phyloP scores from a whole-genome alignment of 2,888 invertebrate genomes.

The Drosophila borborema region DNA sequence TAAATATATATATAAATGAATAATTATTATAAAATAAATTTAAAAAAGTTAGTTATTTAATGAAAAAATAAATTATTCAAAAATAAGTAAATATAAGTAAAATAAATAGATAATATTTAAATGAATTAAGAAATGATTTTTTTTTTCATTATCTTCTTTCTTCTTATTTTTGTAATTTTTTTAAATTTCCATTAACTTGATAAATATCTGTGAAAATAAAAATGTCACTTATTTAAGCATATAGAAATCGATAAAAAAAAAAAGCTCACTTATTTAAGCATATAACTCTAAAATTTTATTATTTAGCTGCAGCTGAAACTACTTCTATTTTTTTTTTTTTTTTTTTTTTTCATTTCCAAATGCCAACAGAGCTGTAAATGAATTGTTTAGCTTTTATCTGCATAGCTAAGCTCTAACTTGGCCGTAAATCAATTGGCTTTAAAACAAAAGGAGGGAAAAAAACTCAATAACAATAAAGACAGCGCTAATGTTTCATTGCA shows the following conservation, averaged over 20 bases:
- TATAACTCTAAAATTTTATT: neutral
- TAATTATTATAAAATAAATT: too few relatives aligned
- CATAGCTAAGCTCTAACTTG: neutral
- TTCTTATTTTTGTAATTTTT: too few relatives aligned
- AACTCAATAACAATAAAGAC: neutral
- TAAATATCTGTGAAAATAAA: neutral
- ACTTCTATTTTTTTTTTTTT: too few relatives aligned
- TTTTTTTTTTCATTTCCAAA: neutral
- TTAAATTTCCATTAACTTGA: neutral
- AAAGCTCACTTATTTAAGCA: neutral
- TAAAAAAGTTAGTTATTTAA: too few relatives aligned
- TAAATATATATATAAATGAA: too few relatives aligned
- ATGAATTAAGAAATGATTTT: too few relatives aligned
- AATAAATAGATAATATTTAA: too few relatives aligned
- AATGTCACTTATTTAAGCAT: neutral
- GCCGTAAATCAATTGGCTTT: neutral
- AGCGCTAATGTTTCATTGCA: neutral
- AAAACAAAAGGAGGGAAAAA: neutral
- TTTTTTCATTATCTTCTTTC: too few relatives aligned
- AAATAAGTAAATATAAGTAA: too few relatives aligned
- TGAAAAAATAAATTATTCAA: too few relatives aligned
- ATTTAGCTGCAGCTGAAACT: neutral
- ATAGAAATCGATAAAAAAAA: neutral
- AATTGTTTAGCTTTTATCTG: neutral
- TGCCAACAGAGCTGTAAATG: neutral